A percentile compares a stretch with the other conserved stretches of the same genome.
phyloP scores from a whole-genome alignment of 2,888 invertebrate genomes.

The Euzophera pinguis region DNA sequence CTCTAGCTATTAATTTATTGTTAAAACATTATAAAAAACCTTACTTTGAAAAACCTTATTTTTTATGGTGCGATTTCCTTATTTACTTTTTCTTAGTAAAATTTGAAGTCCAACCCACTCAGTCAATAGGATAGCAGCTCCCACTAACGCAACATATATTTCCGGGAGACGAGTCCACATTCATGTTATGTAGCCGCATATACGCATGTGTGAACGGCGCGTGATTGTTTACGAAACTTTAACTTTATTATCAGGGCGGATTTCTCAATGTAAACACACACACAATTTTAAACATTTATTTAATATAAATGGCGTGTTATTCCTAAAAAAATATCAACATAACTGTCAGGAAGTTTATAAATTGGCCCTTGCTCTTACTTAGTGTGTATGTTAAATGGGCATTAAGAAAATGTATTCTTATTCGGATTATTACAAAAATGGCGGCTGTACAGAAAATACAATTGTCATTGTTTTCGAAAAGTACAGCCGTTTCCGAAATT shows the following conservation, averaged over 20 bases:
- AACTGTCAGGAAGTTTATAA: background rate
- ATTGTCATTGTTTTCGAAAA: slow-evolving; percentile 11
- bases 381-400: background rate
- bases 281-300: background rate
- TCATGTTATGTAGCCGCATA: slow-evolving; percentile 30
- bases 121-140: too few species aligned
- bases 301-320: background rate
- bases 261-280: background rate
- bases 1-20: too few species aligned
- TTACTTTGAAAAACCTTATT: too few species aligned
- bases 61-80: too few species aligned
- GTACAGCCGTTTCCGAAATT: background rate
- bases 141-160: background rate
- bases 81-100: too few species aligned
- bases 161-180: slow-evolving; percentile 37
- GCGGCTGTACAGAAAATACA: slow-evolving; percentile 2
- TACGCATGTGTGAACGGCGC: slow-evolving; percentile 22
- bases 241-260: background rate
- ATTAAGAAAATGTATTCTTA: background rate
- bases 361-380: slow-evolving; percentile 15
- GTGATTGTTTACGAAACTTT: slow-evolving; percentile 20
- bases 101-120: too few species aligned
- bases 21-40: too few species aligned
- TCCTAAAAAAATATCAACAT: background rate
- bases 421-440: background rate